Conservation (phyloP, 2,888 invertebrate genomes). For the Malachius bipustulatus region DNA sequence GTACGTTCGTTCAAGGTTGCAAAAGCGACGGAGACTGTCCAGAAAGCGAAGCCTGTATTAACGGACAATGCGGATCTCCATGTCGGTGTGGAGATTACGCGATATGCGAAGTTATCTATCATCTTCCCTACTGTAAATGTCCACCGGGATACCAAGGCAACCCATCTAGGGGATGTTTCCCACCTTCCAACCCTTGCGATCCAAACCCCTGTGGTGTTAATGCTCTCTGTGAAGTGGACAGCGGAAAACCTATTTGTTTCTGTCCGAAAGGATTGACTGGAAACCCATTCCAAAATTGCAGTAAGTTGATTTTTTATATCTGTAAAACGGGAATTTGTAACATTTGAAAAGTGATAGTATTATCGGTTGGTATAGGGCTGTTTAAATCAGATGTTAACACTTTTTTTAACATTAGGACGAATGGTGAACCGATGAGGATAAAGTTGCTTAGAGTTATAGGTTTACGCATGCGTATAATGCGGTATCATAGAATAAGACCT, state of each 20-base stretch:
- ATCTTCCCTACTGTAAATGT: slow-evolving; percentile 71
- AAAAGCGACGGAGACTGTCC: slow-evolving; percentile 60
- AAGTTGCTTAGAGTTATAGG: no score
- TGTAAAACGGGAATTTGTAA: slow-evolving; percentile 1
- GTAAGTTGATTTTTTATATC: slow-evolving; percentile 49
- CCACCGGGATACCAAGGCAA: slow-evolving; percentile 70
- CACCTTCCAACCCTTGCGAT: slow-evolving; percentile 65
- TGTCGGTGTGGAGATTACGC: slow-evolving; percentile 71
- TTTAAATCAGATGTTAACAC: no score
- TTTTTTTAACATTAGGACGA: no score
- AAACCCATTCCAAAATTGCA: slow-evolving; percentile 82
- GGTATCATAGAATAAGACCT: no score
- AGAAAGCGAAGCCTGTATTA: slow-evolving; percentile 63
- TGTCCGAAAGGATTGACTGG: slow-evolving; percentile 84
- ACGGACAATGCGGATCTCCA: slow-evolving; percentile 64
- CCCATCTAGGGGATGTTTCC: slow-evolving; percentile 57
- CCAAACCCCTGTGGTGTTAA: slow-evolving; percentile 82
- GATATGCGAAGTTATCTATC: slow-evolving; percentile 68
- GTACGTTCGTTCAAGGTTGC: slow-evolving; percentile 59
- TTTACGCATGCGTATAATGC: no score
- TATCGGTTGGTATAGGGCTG: no score
- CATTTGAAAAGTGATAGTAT: no score
- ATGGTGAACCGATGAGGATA: no score
- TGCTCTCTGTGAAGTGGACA: slow-evolving; percentile 73
- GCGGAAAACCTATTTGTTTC: slow-evolving; percentile 77